Evolutionary conservation across 2,113 vertebrate genomes (phyloP), one percentile per base, ranked within the genome.

Genomic region (Gambusia affinis): DNA sequence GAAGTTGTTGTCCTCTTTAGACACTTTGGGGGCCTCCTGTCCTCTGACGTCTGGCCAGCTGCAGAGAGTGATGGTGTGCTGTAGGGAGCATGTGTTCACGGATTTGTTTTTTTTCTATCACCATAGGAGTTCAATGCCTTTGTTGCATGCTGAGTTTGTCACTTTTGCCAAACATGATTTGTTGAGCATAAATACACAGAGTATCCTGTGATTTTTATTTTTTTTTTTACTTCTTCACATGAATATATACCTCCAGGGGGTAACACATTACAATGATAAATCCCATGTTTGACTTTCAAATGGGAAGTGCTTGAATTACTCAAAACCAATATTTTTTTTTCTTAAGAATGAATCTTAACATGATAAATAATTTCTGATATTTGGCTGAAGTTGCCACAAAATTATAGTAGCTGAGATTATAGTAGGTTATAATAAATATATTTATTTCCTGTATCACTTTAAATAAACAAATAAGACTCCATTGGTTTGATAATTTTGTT

Each of bases 251-350:
- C 85, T 83, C 74, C 29, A 65, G 86, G 86, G 47, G 65, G 19
- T 76, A 84, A 75, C 81, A 80, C 86, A 89, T 94, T 89, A 94
- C 88, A 70, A 75, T 93, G 92, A 95, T 91, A 72, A 89, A 94
- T 94, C 82, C 84, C 54, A 73, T 93, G 89, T 94, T 94, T 93
- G 90, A 86, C 83, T 93, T 91, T 85, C 84, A 93, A 93, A 93
- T 91, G 87, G 90, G 89, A 88, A 77, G 86, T 89, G 85, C 83
- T 89, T 89, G 82, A 83, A 89, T 89, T 83, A 76, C 78, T 85
- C 72, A 90, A 93, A 93, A 91, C 85, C 79, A 88, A 91, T 87
- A n/a, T 8, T 10, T 78, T 12, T 80, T 81, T 87, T 85, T 85
- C 76, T 83, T 70, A 75, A 76, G 81, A 70, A 81, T 82, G 54